Evolutionary conservation across 2,797 vertebrate genomes (phyloP).

Genomic region (Enteromius trimaculatus): DNA sequence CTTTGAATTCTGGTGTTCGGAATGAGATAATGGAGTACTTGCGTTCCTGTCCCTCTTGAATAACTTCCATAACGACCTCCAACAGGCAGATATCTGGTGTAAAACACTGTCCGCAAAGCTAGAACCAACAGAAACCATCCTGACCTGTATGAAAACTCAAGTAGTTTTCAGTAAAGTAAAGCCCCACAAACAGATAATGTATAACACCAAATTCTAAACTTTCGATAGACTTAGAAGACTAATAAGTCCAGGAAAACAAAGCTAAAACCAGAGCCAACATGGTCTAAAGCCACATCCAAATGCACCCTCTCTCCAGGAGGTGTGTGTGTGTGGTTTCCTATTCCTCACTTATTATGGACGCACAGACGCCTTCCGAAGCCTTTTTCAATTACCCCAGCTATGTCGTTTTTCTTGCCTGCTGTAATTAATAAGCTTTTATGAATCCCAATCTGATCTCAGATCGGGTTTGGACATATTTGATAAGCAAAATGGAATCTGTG

Average conservation of each 20-base stretch:
- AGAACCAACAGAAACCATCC: not conserved
- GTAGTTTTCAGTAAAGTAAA: not conserved
- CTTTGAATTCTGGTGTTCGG: not conserved
- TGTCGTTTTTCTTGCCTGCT: slow-evolving; percentile 70
- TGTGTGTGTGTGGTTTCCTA: not conserved
- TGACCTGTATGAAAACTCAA: not conserved
- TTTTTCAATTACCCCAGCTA: slow-evolving; percentile 56
- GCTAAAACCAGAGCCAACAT: not conserved
- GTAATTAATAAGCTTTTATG: slow-evolving; percentile 82
- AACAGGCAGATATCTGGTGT: not conserved
- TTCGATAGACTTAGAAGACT: not conserved
- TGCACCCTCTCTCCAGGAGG: not conserved
- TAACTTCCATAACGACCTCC: not conserved
- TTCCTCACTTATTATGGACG: slow-evolving; percentile 51
- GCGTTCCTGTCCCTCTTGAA: not conserved
- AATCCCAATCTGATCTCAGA: slow-evolving; percentile 74
- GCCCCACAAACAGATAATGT: not conserved
- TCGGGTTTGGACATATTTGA: slow-evolving; percentile 76
- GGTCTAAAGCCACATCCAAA: not conserved
- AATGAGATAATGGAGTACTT: not conserved
- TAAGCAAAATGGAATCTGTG: slow-evolving; percentile 75
- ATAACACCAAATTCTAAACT: not conserved
- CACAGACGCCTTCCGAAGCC: slow-evolving; percentile 34
- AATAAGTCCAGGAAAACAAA: slow-evolving; percentile 16
- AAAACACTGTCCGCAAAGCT: not conserved